Conservation (phyloP, 2,113 vertebrate species). For the Hemibagrus wyckioides region DNA sequence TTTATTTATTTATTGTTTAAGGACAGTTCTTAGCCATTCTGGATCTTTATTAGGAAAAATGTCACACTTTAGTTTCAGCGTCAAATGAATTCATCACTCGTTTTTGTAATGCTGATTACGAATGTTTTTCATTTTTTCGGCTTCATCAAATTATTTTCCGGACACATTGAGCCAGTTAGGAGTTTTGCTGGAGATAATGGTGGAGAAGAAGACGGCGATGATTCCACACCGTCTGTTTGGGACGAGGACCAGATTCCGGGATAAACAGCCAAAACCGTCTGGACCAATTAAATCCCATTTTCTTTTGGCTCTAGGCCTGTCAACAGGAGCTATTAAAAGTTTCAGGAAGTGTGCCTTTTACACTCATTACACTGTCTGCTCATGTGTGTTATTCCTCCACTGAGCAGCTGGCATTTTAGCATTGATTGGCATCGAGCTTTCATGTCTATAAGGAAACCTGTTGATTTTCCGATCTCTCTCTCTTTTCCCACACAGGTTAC, state of each 20-base stretch:
- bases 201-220: neutral
- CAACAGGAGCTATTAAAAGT: conserved; percentile 1
- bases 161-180: neutral
- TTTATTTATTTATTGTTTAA: neutral
- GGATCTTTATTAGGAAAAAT: neutral
- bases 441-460: neutral
- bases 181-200: neutral
- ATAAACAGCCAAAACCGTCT: conserved; percentile 7
- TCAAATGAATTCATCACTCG: conserved; percentile 6
- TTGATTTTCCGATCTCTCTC: neutral
- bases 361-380: conserved; percentile 1
- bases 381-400: conserved; percentile 5
- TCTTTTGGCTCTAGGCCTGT: neutral
- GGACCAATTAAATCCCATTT: conserved; percentile 11
- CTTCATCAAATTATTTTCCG: neutral
- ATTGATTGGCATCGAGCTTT: neutral
- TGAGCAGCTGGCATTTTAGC: neutral
- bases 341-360: neutral
- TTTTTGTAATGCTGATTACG: neutral
- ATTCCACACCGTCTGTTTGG: neutral
- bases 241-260: neutral
- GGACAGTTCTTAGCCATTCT: neutral
- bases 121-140: neutral
- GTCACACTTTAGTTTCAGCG: conserved; percentile 1
- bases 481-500: conserved; percentile 80